Evolutionary conservation across 2,797 vertebrate genomes (phyloP).

Genomic region (Tympanoctomys barrerae): DNA sequence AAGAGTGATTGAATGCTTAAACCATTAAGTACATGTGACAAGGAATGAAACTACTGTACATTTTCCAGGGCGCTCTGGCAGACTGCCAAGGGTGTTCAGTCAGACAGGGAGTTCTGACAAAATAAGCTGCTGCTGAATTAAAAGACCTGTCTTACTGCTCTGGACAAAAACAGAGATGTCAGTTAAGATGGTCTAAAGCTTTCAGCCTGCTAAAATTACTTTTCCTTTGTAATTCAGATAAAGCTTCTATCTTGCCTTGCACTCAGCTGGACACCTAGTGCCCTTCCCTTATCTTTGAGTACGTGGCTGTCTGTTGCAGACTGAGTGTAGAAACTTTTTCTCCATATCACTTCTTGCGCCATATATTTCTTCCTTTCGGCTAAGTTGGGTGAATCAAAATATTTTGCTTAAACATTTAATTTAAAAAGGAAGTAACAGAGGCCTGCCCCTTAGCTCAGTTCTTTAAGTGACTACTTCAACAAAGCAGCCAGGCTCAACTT

Average conservation of each 20-base stretch:
- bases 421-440: background rate
- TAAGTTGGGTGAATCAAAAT: background rate
- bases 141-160: background rate
- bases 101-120: constrained; percentile 37
- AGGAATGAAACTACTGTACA: background rate
- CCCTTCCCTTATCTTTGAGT: background rate
- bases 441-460: too few species aligned
- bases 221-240: constrained; percentile 59
- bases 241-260: constrained; percentile 11
- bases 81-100: background rate
- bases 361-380: background rate
- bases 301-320: background rate
- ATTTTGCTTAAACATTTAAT: background rate
- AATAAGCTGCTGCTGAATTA: background rate
- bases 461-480: too few species aligned
- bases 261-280: background rate
- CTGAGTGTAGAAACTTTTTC: background rate
- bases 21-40: constrained; percentile 57
- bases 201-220: background rate
- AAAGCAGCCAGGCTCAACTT: too few species aligned
- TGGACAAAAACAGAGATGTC: constrained; percentile 21
- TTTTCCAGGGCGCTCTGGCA: background rate
- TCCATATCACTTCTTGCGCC: background rate
- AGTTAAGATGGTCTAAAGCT: background rate
- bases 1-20: constrained; percentile 61